phyloP scores from a whole-genome alignment of 1,140 invertebrate species.

The Galendromus occidentalis region DNA sequence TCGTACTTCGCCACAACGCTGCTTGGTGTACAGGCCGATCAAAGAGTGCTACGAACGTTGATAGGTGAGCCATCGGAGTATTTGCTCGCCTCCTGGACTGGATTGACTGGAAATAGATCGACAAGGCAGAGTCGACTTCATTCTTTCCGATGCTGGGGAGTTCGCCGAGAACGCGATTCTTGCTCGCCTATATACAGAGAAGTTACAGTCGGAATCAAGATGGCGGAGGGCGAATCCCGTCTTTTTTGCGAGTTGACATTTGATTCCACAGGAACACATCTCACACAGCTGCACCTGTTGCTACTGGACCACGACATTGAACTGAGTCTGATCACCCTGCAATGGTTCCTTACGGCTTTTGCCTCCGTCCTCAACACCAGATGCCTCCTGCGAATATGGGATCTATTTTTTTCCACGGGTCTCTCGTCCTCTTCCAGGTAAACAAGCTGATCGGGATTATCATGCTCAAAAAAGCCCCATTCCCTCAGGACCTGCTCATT shows the following conservation, averaged over 20 bases:
- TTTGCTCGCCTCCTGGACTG: too few species aligned
- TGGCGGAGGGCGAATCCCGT: too few species aligned
- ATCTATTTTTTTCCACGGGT: constrained; percentile 77
- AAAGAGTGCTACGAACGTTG: constrained; percentile 71
- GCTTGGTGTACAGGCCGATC: constrained; percentile 63
- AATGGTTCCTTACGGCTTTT: constrained; percentile 97
- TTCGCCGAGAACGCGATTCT: too few species aligned
- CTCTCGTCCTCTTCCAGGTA: constrained; percentile 84
- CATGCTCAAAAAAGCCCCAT: too few species aligned
- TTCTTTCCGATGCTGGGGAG: too few species aligned
- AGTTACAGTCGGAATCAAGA: too few species aligned
- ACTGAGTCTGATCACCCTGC: constrained; percentile 78
- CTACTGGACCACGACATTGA: constrained; percentile 78
- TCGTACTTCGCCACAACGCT: constrained; percentile 92
- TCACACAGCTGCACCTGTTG: constrained; percentile 69
- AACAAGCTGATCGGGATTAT: too few species aligned
- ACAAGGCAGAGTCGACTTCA: too few species aligned
- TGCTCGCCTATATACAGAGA: too few species aligned
- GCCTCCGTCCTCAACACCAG: constrained; percentile 95
- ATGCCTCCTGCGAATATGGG: constrained; percentile 85
- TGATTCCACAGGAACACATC: constrained; percentile 33
- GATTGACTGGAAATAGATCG: too few species aligned
- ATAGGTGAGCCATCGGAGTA: constrained; percentile 45
- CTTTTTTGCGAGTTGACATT: too few species aligned
- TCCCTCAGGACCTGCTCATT: too few species aligned